phyloP scores from a whole-genome alignment of 2,113 vertebrate species.

The Melanerpes aurifrons region DNA sequence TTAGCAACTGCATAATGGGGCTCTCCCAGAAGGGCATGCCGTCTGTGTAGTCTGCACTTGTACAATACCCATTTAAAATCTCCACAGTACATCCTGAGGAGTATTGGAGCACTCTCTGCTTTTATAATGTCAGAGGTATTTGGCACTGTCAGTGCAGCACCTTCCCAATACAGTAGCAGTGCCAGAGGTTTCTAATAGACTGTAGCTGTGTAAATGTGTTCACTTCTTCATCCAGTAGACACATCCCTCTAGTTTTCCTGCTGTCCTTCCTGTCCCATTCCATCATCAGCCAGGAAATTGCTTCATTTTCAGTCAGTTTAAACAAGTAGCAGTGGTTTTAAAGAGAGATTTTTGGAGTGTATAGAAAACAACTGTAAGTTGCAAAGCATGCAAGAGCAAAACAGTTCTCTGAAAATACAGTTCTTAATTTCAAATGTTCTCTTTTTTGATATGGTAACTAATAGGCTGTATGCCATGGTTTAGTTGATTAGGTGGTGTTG shows the following conservation, averaged over 20 bases:
- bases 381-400: not conserved
- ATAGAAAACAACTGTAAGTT: not conserved
- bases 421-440: not conserved
- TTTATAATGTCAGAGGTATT: not conserved
- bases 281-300: not conserved
- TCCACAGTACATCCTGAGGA: not conserved
- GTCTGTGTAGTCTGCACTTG: conserved; percentile 25
- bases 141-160: not conserved
- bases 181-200: not conserved
- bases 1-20: conserved; percentile 8
- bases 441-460: not conserved
- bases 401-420: not conserved
- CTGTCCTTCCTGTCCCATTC: not conserved
- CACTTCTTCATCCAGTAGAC: not conserved
- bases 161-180: not conserved
- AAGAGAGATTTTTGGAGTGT: not conserved
- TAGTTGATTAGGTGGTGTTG: no score
- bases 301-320: not conserved
- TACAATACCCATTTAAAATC: not conserved
- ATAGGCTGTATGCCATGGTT: not conserved
- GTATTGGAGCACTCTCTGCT: not conserved
- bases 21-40: not conserved
- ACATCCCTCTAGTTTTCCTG: not conserved
- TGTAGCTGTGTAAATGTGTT: not conserved
- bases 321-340: not conserved